Conservation (phyloP, 2,113 vertebrate genomes). For the Malurus melanocephalus region DNA sequence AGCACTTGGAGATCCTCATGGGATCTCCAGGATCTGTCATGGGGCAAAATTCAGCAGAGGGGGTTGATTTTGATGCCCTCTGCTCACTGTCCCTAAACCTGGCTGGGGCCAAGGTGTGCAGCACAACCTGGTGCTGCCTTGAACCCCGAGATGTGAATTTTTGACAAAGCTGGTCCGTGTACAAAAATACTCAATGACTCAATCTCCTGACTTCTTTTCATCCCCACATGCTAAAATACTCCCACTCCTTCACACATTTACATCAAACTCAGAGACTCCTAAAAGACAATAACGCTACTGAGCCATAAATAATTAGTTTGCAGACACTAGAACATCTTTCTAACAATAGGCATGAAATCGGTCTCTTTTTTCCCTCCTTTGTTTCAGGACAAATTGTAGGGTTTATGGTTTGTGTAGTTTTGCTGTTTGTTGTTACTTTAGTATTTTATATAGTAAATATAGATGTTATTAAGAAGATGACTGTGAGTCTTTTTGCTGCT, state of each 20-base stretch:
- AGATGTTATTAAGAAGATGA: background rate
- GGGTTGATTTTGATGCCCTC: background rate
- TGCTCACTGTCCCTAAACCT: background rate
- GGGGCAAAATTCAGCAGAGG: background rate
- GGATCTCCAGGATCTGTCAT: background rate
- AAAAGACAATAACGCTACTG: background rate
- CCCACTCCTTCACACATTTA: conserved; percentile 40
- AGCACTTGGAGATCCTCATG: no score
- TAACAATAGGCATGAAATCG: background rate
- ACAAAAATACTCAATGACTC: conserved; percentile 51
- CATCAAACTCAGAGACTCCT: conserved; percentile 23
- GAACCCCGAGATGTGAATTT: background rate
- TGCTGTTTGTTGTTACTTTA: background rate
- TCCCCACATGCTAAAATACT: conserved; percentile 43
- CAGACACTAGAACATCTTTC: background rate
- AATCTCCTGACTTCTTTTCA: conserved; percentile 21
- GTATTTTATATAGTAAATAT: background rate
- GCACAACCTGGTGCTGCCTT: fast-evolving
- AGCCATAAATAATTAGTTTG: conserved; percentile 24
- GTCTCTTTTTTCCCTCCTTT: background rate
- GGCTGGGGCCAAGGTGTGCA: fast-evolving
- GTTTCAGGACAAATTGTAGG: background rate
- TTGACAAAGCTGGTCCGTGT: background rate
- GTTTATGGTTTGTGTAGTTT: background rate
- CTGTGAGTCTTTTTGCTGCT: background rate